Evolutionary conservation across 2,797 vertebrate species (phyloP).

Genomic region (Phalloptychus januarius): DNA sequence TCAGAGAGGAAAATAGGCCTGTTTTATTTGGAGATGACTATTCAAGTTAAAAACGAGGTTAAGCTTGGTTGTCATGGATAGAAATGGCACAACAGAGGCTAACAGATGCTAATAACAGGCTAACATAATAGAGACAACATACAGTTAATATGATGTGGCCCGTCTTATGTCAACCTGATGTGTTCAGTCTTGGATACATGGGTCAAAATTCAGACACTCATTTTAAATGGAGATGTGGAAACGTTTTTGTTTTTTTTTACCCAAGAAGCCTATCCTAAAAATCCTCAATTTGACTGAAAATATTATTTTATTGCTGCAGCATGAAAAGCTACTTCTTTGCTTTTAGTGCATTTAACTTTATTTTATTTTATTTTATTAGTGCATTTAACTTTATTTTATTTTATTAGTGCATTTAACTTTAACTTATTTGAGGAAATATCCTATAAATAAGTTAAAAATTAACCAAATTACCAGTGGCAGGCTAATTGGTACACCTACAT

Average conservation of each 20-base stretch:
- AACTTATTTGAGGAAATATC: not conserved
- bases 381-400: not conserved
- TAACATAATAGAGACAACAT: slow-evolving; percentile 47
- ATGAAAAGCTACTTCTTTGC: not conserved
- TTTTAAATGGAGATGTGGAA: slow-evolving; percentile 1
- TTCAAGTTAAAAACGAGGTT: slow-evolving; percentile 48
- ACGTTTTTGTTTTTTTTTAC: not conserved
- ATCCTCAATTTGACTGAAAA: not conserved
- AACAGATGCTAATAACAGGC: slow-evolving; percentile 66
- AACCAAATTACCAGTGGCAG: not conserved
- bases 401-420: not conserved
- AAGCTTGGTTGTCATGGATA: slow-evolving; percentile 39
- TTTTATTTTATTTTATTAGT: no score
- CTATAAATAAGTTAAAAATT: not conserved
- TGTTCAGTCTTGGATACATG: not conserved
- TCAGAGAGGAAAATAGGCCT: slow-evolving; percentile 13
- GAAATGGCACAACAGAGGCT: slow-evolving; percentile 51
- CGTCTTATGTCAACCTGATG: slow-evolving; percentile 15
- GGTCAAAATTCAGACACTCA: not conserved
- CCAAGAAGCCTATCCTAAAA: no score
- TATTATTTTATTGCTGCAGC: not conserved
- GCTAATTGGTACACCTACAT: not conserved
- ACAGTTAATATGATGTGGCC: slow-evolving; percentile 20
- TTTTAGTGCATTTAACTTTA: not conserved
- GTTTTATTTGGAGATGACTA: slow-evolving; percentile 36